phyloP scores from a whole-genome alignment of 92 coral and sea anemone species.

The Heteractis magnifica region DNA sequence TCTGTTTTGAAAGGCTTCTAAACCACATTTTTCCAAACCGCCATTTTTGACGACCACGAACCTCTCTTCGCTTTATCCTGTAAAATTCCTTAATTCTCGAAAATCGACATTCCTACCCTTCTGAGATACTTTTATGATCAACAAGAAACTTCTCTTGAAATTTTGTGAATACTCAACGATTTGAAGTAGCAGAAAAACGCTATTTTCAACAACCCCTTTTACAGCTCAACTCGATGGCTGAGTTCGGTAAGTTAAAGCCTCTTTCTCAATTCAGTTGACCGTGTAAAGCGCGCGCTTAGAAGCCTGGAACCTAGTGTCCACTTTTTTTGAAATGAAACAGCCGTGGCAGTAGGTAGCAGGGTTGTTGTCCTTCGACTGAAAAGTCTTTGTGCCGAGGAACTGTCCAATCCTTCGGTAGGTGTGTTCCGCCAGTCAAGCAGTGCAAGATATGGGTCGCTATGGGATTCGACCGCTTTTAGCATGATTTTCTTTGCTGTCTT shows the following conservation, averaged over 20 bases:
- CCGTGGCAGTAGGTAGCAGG: constrained; percentile 9
- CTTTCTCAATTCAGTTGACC: not conserved
- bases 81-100: not conserved
- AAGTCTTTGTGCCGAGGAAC: too few relatives aligned
- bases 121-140: not conserved
- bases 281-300: not conserved
- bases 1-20: not conserved
- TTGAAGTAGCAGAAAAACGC: not conserved
- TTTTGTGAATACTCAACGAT: not conserved
- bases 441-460: too few relatives aligned
- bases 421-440: too few relatives aligned
- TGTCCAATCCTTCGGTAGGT: too few relatives aligned
- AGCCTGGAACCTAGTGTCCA: constrained; percentile 18
- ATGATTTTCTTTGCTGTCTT: too few relatives aligned
- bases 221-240: not conserved
- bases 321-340: constrained; percentile 11
- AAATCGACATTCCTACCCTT: not conserved
- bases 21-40: constrained; percentile 5
- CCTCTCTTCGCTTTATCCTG: not conserved
- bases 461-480: too few relatives aligned
- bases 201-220: not conserved
- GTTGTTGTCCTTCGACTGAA: too few relatives aligned
- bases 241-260: not conserved
- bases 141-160: not conserved
- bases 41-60: not conserved